These are phyloP conservation scores for Chaunax sp. DNA, from an alignment of 2,797 vertebrate genomes.

Conservation along the genomic window DNA sequence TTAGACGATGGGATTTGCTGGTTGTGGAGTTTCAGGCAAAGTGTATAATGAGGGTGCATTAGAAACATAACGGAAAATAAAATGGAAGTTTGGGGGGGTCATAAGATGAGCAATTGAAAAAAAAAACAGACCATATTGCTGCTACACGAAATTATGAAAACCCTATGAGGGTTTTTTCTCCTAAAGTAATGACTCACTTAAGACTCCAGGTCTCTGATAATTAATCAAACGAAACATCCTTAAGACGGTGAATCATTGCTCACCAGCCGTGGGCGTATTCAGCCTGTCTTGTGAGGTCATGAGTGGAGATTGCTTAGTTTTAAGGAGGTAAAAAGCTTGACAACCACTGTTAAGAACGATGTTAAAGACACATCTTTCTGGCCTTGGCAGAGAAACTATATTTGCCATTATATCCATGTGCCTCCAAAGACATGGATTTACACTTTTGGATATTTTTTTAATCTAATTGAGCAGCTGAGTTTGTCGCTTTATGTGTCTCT, in stretches of 20 bases:
- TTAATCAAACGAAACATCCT: slow-evolving; percentile 51
- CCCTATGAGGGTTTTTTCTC: slow-evolving; percentile 12
- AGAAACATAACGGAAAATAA: background rate
- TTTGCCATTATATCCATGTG: background rate
- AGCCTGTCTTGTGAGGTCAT: slow-evolving; percentile 19
- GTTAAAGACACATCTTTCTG: background rate
- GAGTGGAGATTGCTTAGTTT: slow-evolving; percentile 18
- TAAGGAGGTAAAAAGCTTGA: slow-evolving; percentile 16
- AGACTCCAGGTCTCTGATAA: slow-evolving; percentile 41
- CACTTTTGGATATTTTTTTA: too few species aligned
- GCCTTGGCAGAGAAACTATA: background rate
- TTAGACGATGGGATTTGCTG: background rate
- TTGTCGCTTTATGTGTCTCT: too few species aligned
- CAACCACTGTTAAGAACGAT: slow-evolving; percentile 1
- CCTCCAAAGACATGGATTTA: background rate
- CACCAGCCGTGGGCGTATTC: slow-evolving; percentile 17
- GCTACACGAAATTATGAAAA: slow-evolving; percentile 26
- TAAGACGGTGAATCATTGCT: slow-evolving; percentile 39
- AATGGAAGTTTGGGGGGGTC: background rate
- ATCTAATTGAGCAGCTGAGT: too few species aligned
- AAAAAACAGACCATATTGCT: slow-evolving; percentile 22
- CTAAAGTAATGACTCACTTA: slow-evolving; percentile 35
- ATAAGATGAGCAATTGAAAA: too few species aligned
- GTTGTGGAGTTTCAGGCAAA: too few species aligned
- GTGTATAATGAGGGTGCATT: background rate